phyloP scores from a whole-genome alignment of 2,113 vertebrate genomes.

The Asarcornis scutulata region DNA sequence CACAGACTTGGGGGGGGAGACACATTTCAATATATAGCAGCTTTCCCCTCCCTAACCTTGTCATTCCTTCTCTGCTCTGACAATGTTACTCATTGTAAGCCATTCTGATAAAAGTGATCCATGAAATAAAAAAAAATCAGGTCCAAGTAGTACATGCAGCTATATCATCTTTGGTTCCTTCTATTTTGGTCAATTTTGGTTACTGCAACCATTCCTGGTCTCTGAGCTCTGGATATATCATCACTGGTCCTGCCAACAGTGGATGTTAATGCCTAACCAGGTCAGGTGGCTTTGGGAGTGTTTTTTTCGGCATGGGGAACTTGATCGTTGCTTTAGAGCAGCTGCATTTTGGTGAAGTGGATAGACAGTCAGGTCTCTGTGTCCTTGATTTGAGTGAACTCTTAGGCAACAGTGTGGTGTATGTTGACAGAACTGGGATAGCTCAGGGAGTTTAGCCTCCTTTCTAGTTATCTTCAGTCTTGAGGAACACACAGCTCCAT shows the following conservation, averaged over 20 bases:
- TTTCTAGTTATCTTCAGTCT: background rate
- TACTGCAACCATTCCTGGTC: background rate
- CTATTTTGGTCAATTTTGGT: background rate
- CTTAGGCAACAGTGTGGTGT: background rate
- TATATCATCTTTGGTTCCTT: background rate
- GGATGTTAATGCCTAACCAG: background rate
- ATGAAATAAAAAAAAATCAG: background rate
- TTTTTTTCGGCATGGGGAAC: background rate
- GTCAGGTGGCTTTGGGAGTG: background rate
- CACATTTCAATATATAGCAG: background rate
- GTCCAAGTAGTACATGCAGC: background rate
- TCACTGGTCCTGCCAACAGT: background rate
- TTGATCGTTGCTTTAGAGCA: background rate
- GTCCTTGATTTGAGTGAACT: rapidly evolving
- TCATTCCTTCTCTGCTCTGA: background rate
- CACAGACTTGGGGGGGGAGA: background rate
- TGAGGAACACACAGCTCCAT: background rate
- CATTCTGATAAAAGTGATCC: background rate
- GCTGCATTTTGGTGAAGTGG: background rate
- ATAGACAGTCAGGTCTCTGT: background rate
- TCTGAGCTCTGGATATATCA: background rate
- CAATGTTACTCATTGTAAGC: background rate
- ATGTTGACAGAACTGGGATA: background rate
- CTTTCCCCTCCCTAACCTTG: background rate
- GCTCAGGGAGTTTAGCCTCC: background rate